A percentile compares a stretch with the other conserved stretches of the same genome.
These are phyloP conservation scores for Corydoras maculifer DNA, from an alignment of 2,113 vertebrate genomes.

Conservation along the genomic window DNA sequence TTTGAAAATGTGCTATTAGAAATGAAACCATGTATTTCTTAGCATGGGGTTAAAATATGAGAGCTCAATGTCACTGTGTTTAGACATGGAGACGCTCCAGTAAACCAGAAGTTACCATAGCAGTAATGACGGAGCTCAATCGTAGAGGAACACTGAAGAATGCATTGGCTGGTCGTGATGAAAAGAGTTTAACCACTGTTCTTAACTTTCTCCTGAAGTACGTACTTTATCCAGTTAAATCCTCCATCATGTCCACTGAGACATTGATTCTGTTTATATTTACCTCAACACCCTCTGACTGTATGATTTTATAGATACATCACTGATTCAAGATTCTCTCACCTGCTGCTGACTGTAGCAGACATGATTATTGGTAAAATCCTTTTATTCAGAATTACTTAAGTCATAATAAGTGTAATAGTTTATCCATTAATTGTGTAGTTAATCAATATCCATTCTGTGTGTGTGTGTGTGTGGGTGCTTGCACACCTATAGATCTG, in stretches of 20 bases:
- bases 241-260: too few relatives aligned
- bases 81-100: slow-evolving; percentile 63
- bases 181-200: slow-evolving; percentile 72
- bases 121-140: slow-evolving; percentile 87
- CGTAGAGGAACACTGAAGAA: slow-evolving; percentile 89
- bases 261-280: not conserved
- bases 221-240: not conserved
- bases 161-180: slow-evolving; percentile 88
- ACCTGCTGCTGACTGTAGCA: slow-evolving; percentile 73
- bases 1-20: not conserved
- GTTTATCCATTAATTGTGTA: too few relatives aligned
- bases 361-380: slow-evolving; percentile 84
- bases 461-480: not conserved
- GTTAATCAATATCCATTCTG: not conserved
- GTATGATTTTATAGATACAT: slow-evolving; percentile 67
- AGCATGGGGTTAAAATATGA: not conserved
- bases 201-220: slow-evolving; percentile 89
- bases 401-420: not conserved
- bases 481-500: slow-evolving; percentile 33
- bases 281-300: not conserved
- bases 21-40: not conserved
- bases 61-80: slow-evolving; percentile 16
- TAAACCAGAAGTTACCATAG: slow-evolving; percentile 82
- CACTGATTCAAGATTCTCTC: slow-evolving; percentile 79
- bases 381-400: not conserved